Evolutionary conservation across 2,888 invertebrate genomes (phyloP).

Genomic region (Pterostichus madidus): DNA sequence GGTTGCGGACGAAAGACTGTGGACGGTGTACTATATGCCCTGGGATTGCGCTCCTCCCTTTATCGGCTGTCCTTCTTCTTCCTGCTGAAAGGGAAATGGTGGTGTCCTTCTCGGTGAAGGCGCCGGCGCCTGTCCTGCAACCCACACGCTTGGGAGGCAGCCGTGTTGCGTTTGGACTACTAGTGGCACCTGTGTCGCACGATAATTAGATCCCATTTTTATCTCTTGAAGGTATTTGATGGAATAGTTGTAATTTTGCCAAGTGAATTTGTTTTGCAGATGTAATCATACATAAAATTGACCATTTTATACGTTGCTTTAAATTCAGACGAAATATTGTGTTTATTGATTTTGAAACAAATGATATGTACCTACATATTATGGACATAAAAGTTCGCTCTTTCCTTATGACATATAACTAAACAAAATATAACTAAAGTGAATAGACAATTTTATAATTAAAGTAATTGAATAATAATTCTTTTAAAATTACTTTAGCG

Average conservation of each 20-base stretch:
- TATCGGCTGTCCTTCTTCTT: constrained; percentile 13
- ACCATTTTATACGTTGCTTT: background rate
- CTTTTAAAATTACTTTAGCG: too few species aligned
- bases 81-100: background rate
- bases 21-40: constrained; percentile 49
- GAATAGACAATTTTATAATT: too few species aligned
- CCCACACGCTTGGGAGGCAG: constrained; percentile 70
- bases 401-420: too few species aligned
- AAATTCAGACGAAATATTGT: background rate
- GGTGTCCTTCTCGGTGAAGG: constrained; percentile 58
- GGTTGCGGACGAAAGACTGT: constrained; percentile 31
- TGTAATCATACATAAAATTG: background rate
- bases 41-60: constrained; percentile 62
- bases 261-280: constrained; percentile 16
- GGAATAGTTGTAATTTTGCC: constrained; percentile 29
- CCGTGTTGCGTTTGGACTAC: constrained; percentile 58
- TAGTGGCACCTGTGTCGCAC: constrained; percentile 43
- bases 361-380: too few species aligned
- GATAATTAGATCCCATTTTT: constrained; percentile 33
- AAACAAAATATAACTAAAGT: too few species aligned
- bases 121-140: constrained; percentile 70
- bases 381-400: too few species aligned
- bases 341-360: background rate
- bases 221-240: background rate
- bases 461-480: too few species aligned